Conservation (phyloP, 2,797 vertebrate species). For the Picus viridis region DNA sequence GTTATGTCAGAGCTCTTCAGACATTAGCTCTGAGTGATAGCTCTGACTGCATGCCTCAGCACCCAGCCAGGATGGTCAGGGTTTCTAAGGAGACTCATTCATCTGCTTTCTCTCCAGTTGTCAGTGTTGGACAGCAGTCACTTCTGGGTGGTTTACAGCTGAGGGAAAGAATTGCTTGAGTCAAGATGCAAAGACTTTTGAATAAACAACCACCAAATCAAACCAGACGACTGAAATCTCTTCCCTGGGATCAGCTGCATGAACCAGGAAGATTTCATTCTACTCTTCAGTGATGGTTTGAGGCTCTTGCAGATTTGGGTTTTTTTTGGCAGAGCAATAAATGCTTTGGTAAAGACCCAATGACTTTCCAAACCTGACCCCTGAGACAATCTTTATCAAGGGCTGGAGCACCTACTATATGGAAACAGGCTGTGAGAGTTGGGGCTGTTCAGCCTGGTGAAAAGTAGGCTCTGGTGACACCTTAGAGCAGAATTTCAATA, state of each 20-base stretch:
- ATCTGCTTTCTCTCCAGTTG: not conserved
- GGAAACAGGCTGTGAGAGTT: too few relatives aligned
- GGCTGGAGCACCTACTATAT: not conserved
- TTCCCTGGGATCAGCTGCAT: not conserved
- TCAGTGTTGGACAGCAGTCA: not conserved
- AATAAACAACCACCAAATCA: not conserved
- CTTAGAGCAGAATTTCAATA: too few relatives aligned
- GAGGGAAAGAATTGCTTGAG: not conserved
- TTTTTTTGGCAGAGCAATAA: not conserved
- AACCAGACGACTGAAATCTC: not conserved
- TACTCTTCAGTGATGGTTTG: not conserved
- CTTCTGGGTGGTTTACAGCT: not conserved
- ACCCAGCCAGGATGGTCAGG: not conserved
- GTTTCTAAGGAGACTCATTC: not conserved
- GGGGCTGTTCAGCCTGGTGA: too few relatives aligned
- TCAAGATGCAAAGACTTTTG: not conserved
- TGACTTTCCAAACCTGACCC: not conserved
- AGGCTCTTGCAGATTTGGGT: not conserved
- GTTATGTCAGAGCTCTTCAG: not conserved
- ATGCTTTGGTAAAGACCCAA: not conserved
- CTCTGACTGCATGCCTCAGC: not conserved
- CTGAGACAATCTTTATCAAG: not conserved
- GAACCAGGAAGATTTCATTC: not conserved
- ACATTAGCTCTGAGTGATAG: not conserved
- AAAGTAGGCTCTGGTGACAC: too few relatives aligned